Percentiles rank a stretch among this genome's conserved stretches.
Conservation (phyloP, 2,888 invertebrate species). For the Blomia tropicalis region DNA sequence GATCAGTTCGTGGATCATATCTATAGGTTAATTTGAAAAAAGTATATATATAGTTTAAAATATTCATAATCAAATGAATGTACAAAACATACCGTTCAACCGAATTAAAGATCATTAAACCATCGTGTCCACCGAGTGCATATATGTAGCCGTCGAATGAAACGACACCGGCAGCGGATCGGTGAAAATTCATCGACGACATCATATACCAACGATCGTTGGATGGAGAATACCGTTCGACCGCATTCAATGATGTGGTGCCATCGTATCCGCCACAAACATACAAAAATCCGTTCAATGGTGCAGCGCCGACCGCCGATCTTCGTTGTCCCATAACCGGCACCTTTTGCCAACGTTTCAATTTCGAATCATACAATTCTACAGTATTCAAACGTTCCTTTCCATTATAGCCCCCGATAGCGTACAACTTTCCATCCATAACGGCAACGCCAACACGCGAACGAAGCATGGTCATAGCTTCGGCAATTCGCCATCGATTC, state of each 20-base stretch:
- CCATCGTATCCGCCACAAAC: slow-evolving; percentile 75
- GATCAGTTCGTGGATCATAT: slow-evolving; percentile 51
- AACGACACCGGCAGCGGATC: slow-evolving; percentile 56
- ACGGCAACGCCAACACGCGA: slow-evolving; percentile 71
- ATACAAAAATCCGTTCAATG: slow-evolving; percentile 59
- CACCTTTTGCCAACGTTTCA: slow-evolving; percentile 56
- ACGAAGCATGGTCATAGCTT: slow-evolving; percentile 66
- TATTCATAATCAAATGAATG: slow-evolving; percentile 64
- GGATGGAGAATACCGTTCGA: slow-evolving; percentile 60
- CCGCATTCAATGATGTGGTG: slow-evolving; percentile 59
- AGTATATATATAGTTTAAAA: slow-evolving; percentile 63
- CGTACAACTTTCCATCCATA: slow-evolving; percentile 52
- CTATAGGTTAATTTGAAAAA: slow-evolving; percentile 32
- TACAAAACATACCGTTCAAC: slow-evolving; percentile 56
- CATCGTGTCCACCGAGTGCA: slow-evolving; percentile 72
- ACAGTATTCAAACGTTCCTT: slow-evolving; percentile 62
- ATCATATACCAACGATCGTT: slow-evolving; percentile 56
- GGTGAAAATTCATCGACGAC: slow-evolving; percentile 53
- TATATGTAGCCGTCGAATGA: slow-evolving; percentile 55
- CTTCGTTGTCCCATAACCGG: slow-evolving; percentile 48
- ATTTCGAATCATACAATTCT: slow-evolving; percentile 61
- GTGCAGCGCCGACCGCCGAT: slow-evolving; percentile 66
- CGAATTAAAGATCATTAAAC: slow-evolving; percentile 67
- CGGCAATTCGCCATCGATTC: slow-evolving; percentile 55
- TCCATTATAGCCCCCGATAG: slow-evolving; percentile 34